Evolutionary conservation across 1,140 invertebrate genomes (phyloP).

Genomic region (Camponotus floridanus): DNA sequence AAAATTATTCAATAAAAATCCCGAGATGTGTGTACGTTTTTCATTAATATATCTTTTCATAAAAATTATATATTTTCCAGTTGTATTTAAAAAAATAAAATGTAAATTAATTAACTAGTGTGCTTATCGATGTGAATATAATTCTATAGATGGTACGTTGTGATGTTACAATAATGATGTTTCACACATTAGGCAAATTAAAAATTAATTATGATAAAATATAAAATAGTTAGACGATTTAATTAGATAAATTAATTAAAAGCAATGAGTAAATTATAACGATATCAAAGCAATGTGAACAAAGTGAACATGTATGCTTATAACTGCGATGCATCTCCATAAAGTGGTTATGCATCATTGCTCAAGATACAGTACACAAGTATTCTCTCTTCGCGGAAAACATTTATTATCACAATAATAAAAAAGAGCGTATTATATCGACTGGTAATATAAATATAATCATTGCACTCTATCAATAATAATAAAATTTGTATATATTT

Average conservation of each 20-base stretch:
- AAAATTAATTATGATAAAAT: constrained; percentile 3
- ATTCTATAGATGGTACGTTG: background rate
- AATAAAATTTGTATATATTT: background rate
- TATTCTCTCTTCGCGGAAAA: constrained; percentile 39
- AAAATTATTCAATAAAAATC: background rate
- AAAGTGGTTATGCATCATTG: constrained; percentile 42
- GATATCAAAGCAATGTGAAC: background rate
- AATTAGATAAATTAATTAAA: background rate
- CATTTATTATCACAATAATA: constrained; percentile 44
- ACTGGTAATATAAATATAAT: constrained; percentile 48
- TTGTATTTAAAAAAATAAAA: background rate
- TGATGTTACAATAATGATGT: background rate
- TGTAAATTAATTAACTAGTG: constrained; percentile 12
- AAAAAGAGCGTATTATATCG: constrained; percentile 11
- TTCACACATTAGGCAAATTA: background rate
- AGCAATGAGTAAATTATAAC: background rate
- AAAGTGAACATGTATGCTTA: background rate
- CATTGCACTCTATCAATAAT: constrained; percentile 14
- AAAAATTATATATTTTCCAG: constrained; percentile 3
- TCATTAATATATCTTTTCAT: background rate
- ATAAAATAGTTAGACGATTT: constrained; percentile 7
- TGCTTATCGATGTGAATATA: background rate
- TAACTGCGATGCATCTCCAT: constrained; percentile 18
- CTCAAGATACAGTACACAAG: constrained; percentile 1
- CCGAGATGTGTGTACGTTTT: background rate